Percentiles rank a stretch among this genome's conserved stretches.
These are phyloP conservation scores for Catocala sponsa DNA, from an alignment of 2,888 invertebrate genomes.

Conservation along the genomic window DNA sequence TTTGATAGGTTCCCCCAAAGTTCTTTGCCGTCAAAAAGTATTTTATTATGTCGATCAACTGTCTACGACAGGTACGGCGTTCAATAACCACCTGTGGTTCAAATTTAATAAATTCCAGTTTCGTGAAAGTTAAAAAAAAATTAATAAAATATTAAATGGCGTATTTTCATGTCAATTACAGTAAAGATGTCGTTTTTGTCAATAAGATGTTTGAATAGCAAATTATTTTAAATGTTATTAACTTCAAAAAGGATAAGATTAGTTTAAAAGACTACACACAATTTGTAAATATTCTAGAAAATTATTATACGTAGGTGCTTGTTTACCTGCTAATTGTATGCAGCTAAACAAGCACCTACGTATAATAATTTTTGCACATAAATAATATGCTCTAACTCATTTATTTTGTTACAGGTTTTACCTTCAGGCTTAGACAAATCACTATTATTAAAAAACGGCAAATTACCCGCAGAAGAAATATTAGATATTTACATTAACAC, in stretches of 20 bases:
- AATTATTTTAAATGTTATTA: no score
- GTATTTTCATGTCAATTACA: neutral
- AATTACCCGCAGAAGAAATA: slow-evolving; percentile 74
- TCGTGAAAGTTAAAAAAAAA: neutral
- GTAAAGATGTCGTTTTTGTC: neutral
- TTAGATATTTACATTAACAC: slow-evolving; percentile 62
- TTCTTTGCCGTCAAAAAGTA: slow-evolving; percentile 16
- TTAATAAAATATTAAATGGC: neutral
- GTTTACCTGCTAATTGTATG: no score
- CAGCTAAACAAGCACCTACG: no score
- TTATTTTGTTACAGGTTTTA: slow-evolving; percentile 63
- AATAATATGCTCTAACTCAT: no score
- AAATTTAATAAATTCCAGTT: slow-evolving; percentile 18
- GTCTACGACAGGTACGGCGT: slow-evolving; percentile 26
- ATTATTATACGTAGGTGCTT: no score
- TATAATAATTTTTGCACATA: no score
- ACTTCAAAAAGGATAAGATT: no score
- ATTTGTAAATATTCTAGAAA: no score
- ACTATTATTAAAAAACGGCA: slow-evolving; percentile 78
- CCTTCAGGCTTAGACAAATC: slow-evolving; percentile 81
- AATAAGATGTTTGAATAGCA: no score
- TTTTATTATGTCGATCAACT: slow-evolving; percentile 33
- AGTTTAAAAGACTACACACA: no score
- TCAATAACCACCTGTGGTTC: slow-evolving; percentile 37
- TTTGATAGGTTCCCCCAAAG: slow-evolving; percentile 19